Percentiles rank a stretch among this genome's conserved stretches.
phyloP scores from a whole-genome alignment of 2,797 vertebrate genomes.

The Gymnothorax reevesii region DNA sequence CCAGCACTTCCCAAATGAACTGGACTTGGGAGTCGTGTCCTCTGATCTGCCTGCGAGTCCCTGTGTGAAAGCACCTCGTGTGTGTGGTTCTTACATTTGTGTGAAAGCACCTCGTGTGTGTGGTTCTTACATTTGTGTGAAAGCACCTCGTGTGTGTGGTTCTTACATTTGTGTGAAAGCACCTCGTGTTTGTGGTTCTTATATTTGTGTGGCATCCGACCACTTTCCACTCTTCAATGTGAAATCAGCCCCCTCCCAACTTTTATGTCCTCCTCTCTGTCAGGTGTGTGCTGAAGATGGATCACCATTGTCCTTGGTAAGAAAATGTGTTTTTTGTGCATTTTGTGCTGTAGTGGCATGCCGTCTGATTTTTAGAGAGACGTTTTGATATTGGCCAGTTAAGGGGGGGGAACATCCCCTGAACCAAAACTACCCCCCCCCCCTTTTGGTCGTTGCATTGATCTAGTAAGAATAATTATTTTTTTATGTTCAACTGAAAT shows the following conservation, averaged over 20 bases:
- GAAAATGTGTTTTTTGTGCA: conserved; percentile 37
- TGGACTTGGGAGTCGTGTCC: too few species aligned
- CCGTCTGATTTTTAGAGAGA: not conserved
- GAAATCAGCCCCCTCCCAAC: not conserved
- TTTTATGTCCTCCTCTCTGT: conserved; percentile 43
- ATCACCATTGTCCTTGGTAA: conserved; percentile 98
- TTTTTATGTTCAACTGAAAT: not conserved
- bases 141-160: not conserved
- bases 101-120: not conserved
- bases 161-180: not conserved
- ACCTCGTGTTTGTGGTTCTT: not conserved
- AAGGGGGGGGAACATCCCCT: not conserved
- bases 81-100: not conserved
- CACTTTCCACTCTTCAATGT: not conserved
- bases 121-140: not conserved
- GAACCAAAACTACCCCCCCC: too few species aligned
- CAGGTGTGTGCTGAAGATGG: conserved; percentile 98
- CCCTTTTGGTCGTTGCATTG: not conserved
- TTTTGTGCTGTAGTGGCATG: not conserved
- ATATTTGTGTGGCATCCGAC: not conserved
- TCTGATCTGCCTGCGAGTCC: too few species aligned
- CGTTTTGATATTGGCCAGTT: not conserved
- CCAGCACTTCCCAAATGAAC: too few species aligned
- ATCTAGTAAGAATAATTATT: not conserved
- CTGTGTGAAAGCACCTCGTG: too few species aligned